These are phyloP conservation scores for Diplolepis rosae DNA, from an alignment of 2,888 invertebrate species.

Conservation along the genomic window DNA sequence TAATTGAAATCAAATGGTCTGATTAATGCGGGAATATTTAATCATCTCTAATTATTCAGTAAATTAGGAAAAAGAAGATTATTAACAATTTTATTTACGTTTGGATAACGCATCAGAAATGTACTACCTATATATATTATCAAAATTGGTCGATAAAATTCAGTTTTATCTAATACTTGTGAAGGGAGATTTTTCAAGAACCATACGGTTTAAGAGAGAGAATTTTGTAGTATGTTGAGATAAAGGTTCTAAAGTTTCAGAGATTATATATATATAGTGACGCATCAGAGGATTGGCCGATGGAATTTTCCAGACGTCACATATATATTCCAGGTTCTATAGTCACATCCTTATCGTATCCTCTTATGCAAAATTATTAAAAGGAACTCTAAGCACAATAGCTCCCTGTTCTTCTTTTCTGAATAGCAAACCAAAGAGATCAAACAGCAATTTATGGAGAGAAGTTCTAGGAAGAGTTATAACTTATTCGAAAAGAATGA, in stretches of 20 bases:
- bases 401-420: neutral
- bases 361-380: constrained; percentile 22
- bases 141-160: neutral
- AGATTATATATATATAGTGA: constrained; percentile 9
- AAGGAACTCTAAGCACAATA: neutral
- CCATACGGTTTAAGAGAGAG: too few relatives aligned
- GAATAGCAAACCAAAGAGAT: neutral
- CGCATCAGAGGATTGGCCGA: neutral
- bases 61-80: neutral
- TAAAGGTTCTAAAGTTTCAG: neutral
- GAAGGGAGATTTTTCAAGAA: constrained; percentile 9
- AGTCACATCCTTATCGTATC: neutral
- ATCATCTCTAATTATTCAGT: too few relatives aligned
- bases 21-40: too few relatives aligned
- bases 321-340: constrained; percentile 5
- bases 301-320: constrained; percentile 7
- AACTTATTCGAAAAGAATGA: neutral
- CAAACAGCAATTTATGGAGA: neutral
- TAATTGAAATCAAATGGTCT: too few relatives aligned
- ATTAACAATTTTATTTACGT: too few relatives aligned
- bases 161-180: too few relatives aligned
- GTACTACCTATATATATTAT: neutral
- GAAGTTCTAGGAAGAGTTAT: neutral
- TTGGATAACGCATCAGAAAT: too few relatives aligned
- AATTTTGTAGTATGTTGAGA: neutral